Evolutionary conservation across 1,140 invertebrate species (phyloP).

Genomic region (Mesaphorura yosii): DNA sequence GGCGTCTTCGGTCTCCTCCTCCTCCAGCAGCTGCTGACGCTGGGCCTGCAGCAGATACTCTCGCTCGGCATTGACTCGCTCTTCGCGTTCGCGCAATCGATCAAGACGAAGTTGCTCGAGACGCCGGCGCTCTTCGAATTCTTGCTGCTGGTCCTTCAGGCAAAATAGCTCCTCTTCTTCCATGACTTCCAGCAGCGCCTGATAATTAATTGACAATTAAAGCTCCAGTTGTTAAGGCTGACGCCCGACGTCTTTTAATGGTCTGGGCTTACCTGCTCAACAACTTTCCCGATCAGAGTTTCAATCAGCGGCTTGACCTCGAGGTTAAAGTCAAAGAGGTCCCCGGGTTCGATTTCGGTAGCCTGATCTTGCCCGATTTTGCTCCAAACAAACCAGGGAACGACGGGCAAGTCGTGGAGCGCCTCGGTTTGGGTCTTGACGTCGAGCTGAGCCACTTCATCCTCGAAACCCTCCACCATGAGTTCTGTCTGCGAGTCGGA

Average conservation of each 20-base stretch:
- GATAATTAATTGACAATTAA: not conserved
- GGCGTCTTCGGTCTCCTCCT: not conserved
- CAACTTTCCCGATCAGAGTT: slow-evolving; percentile 24
- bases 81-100: slow-evolving; percentile 22
- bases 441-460: slow-evolving; percentile 12
- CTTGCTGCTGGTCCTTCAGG: slow-evolving; percentile 25
- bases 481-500: slow-evolving; percentile 21
- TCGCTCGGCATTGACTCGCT: slow-evolving; percentile 19
- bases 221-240: not conserved
- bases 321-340: slow-evolving; percentile 26
- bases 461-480: slow-evolving; percentile 21
- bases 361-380: slow-evolving; percentile 22
- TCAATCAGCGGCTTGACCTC: slow-evolving; percentile 25
- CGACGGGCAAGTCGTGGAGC: slow-evolving; percentile 8
- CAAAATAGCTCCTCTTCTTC: slow-evolving; percentile 29
- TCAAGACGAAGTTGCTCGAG: slow-evolving; percentile 17
- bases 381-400: slow-evolving; percentile 5
- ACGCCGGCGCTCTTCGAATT: slow-evolving; percentile 23
- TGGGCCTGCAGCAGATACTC: slow-evolving; percentile 4
- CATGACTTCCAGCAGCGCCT: slow-evolving; percentile 28
- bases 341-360: slow-evolving; percentile 28
- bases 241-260: too few relatives aligned
- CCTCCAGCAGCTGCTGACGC: not conserved
- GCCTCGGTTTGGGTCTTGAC: slow-evolving; percentile 24
- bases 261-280: slow-evolving; percentile 22